These are phyloP conservation scores for Trichonephila clavata DNA, from an alignment of 1,140 invertebrate genomes.

Conservation along the genomic window DNA sequence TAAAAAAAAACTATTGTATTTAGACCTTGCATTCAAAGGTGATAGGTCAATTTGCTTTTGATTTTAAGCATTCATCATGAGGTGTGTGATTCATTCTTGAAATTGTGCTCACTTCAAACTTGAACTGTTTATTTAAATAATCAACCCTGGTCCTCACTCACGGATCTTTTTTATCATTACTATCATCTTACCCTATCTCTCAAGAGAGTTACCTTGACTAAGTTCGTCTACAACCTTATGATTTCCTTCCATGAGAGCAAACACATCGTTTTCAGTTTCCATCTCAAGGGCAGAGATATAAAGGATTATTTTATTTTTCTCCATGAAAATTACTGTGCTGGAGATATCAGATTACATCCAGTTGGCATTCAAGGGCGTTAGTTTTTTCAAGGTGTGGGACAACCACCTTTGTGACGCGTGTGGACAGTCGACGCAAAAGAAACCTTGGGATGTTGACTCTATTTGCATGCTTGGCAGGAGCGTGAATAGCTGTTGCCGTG, in stretches of 20 bases:
- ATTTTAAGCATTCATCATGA: too few relatives aligned
- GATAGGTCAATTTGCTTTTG: too few relatives aligned
- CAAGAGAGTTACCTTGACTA: neutral
- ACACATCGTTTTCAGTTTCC: neutral
- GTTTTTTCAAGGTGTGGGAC: conserved; percentile 1
- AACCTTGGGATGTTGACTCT: conserved; percentile 22
- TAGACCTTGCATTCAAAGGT: too few relatives aligned
- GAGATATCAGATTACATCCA: neutral
- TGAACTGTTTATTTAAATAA: neutral
- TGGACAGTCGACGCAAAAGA: conserved; percentile 1
- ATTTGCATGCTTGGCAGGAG: conserved; percentile 9
- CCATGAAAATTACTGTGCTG: neutral
- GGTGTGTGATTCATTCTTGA: too few relatives aligned
- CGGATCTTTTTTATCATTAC: neutral
- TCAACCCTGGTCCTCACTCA: neutral
- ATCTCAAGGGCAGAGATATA: neutral
- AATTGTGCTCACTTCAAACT: too few relatives aligned
- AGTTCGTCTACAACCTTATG: conserved; percentile 17
- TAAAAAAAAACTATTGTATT: too few relatives aligned
- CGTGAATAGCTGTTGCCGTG: neutral
- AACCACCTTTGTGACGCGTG: conserved; percentile 5
- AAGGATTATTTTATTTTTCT: conserved; percentile 8
- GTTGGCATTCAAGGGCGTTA: conserved; percentile 14
- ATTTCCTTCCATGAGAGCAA: neutral
- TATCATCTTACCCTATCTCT: conserved; percentile 8